A percentile compares a stretch with the other conserved stretches of the same genome.
phyloP scores from a whole-genome alignment of 2,797 vertebrate species.

The Chelon labrosus region DNA sequence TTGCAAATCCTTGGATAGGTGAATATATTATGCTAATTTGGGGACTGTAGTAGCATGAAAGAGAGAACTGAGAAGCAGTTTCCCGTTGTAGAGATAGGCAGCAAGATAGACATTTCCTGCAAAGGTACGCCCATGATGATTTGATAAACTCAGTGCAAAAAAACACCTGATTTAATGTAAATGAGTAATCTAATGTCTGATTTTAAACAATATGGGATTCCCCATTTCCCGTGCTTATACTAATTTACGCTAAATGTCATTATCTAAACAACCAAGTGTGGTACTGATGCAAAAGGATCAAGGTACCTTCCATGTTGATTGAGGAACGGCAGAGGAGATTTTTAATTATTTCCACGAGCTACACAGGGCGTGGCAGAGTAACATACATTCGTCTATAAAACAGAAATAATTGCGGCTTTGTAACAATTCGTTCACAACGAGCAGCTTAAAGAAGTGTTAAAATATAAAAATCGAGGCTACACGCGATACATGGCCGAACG shows the following conservation, averaged over 20 bases:
- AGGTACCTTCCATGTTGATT: no score
- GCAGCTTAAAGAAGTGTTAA: background rate
- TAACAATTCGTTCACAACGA: background rate
- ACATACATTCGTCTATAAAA: background rate
- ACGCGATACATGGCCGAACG: conserved; percentile 1
- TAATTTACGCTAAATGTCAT: background rate
- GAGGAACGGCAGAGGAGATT: no score
- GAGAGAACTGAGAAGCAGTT: conserved; percentile 39
- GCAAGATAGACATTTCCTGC: conserved; percentile 29
- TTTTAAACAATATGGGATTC: background rate
- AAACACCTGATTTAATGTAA: no score
- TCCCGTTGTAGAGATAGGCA: conserved; percentile 27
- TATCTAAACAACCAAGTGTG: background rate
- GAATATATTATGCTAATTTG: conserved; percentile 60
- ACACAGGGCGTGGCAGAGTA: background rate
- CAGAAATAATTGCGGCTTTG: background rate
- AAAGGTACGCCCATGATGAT: background rate
- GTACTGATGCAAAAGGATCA: no score
- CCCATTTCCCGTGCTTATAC: background rate
- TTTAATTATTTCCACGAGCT: no score
- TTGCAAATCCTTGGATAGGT: conserved; percentile 28
- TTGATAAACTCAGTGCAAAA: no score
- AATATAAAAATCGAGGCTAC: background rate
- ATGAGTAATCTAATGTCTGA: no score
- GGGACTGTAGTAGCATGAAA: conserved; percentile 19